Percentiles rank a stretch among this genome's conserved stretches.
These are phyloP conservation scores for Vulpes vulpes DNA, from an alignment of 2,113 vertebrate species.

Conservation along the genomic window DNA sequence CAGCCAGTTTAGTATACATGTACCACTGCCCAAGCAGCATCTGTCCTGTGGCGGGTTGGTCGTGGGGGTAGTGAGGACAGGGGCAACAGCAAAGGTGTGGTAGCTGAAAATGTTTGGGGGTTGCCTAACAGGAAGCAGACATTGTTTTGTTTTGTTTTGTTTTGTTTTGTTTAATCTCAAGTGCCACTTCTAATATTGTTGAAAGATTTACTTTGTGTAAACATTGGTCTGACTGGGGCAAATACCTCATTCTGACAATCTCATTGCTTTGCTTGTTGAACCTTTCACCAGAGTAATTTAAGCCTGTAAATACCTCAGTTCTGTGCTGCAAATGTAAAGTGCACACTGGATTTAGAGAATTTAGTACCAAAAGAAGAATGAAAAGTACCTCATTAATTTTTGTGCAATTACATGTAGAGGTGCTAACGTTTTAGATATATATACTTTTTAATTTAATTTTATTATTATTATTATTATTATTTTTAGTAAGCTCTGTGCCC, in stretches of 20 bases:
- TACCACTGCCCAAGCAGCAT: background rate
- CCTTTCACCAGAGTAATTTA: background rate
- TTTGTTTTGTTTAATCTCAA: background rate
- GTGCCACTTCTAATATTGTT: background rate
- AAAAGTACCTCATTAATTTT: background rate
- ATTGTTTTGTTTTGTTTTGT: background rate
- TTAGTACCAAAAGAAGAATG: background rate
- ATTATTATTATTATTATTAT: background rate
- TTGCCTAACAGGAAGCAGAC: background rate
- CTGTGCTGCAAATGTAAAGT: background rate
- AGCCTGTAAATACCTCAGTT: background rate
- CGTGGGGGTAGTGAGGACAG: background rate
- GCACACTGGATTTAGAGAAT: background rate
- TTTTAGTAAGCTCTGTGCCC: background rate
- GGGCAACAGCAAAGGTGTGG: background rate
- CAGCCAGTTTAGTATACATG: background rate
- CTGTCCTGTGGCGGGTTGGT: background rate
- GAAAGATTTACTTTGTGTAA: background rate
- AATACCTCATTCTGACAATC: background rate
- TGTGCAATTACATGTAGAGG: background rate
- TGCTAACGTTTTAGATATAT: background rate
- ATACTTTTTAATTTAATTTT: background rate
- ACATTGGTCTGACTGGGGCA: background rate
- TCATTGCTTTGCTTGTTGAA: background rate
- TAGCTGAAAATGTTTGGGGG: background rate